Percentiles rank a stretch among this genome's conserved stretches.
Conservation (phyloP, 2,888 invertebrate species). For the Neoitamus cyanurus region DNA sequence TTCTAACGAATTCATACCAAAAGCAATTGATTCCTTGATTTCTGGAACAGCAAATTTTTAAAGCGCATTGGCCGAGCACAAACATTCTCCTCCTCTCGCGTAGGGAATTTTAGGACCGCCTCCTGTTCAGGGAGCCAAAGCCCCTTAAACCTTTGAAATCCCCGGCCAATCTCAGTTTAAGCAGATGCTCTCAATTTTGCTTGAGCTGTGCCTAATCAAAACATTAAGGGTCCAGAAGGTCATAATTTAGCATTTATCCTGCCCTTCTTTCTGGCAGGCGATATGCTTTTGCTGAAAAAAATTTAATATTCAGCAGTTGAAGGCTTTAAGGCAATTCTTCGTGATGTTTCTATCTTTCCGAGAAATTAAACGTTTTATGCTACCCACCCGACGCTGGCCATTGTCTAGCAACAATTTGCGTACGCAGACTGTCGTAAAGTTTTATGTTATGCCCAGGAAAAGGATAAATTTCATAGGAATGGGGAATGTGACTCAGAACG, state of each 20-base stretch:
- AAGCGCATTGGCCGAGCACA: background rate
- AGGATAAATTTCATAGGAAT: background rate
- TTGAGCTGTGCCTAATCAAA: background rate
- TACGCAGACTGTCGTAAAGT: background rate
- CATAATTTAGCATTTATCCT: background rate
- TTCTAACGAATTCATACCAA: background rate
- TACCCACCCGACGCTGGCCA: background rate
- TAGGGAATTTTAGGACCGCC: background rate
- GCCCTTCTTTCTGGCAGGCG: background rate
- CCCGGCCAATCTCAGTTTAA: background rate
- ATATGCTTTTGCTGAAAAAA: background rate
- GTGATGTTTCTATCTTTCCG: background rate
- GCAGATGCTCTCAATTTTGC: background rate
- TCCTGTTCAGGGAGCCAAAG: background rate
- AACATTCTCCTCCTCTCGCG: background rate
- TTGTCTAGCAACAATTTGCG: background rate
- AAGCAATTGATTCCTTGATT: background rate
- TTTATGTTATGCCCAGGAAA: background rate
- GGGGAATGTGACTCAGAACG: background rate
- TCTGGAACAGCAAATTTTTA: background rate
- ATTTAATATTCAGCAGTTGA: background rate
- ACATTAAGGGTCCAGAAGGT: background rate
- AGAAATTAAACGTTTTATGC: background rate
- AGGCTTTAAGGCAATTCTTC: background rate
- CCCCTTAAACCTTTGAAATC: background rate